These are phyloP conservation scores for Danio albolineatus DNA, from an alignment of 2,797 vertebrate species.

Conservation along the genomic window DNA sequence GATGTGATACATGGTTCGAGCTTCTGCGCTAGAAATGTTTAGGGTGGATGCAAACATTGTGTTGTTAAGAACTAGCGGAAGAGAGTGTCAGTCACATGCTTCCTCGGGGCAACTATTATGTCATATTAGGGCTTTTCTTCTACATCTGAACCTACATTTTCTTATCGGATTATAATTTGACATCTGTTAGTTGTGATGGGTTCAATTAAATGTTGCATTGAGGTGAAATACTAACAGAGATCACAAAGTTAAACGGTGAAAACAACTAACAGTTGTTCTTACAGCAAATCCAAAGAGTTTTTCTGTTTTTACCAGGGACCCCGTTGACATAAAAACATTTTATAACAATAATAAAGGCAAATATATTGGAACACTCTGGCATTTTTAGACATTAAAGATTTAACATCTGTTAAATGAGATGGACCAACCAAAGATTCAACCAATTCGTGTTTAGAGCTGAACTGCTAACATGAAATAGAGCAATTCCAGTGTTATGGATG, in stretches of 20 bases:
- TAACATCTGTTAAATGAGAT: background rate
- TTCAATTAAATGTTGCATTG: no score
- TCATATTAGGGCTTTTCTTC: background rate
- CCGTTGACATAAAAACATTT: no score
- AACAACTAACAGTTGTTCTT: no score
- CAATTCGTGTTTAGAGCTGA: background rate
- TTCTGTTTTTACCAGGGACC: no score
- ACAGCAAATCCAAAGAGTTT: no score
- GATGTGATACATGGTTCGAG: background rate
- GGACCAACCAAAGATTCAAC: background rate
- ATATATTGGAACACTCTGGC: no score
- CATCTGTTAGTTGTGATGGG: background rate
- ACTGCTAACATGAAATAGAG: background rate
- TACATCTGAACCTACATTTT: background rate
- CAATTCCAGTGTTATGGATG: no score
- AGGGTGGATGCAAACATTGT: background rate
- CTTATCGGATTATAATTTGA: background rate
- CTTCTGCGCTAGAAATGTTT: background rate
- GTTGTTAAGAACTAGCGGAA: slow-evolving; percentile 20
- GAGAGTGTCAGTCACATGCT: slow-evolving; percentile 29
- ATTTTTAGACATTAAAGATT: no score
- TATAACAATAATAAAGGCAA: no score
- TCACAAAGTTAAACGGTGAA: no score
- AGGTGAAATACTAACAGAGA: no score
- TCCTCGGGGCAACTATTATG: background rate